Evolutionary conservation across 2,888 invertebrate genomes (phyloP).

Genomic region (Synergus japonicus): DNA sequence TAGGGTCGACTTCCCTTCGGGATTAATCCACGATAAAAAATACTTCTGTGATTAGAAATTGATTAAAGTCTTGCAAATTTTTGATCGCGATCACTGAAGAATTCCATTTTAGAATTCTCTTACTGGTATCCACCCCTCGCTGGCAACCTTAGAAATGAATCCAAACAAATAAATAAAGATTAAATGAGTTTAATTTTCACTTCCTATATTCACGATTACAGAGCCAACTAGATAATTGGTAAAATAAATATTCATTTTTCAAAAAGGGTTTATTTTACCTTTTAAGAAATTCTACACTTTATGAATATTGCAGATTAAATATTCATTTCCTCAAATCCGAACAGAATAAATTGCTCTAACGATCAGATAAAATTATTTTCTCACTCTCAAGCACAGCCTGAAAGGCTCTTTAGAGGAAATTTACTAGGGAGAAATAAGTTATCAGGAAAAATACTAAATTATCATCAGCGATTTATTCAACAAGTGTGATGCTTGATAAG

Average conservation of each 20-base stretch:
- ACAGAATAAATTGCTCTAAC: conserved; percentile 4
- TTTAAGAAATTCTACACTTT: background rate
- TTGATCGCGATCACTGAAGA: background rate
- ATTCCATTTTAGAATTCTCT: background rate
- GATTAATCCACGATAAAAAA: conserved; percentile 22
- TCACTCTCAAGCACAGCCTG: background rate
- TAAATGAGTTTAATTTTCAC: background rate
- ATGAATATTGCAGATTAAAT: background rate
- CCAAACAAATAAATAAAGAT: background rate
- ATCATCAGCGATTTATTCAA: conserved; percentile 14
- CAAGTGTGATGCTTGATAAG: conserved; percentile 5
- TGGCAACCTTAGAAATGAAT: too few relatives aligned
- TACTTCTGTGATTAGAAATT: conserved; percentile 34
- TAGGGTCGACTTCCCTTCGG: conserved; percentile 23
- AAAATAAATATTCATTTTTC: background rate
- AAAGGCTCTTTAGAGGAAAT: background rate
- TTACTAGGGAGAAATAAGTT: conserved; percentile 11
- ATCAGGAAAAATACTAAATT: conserved; percentile 19
- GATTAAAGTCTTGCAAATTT: conserved; percentile 25
- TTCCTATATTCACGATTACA: background rate
- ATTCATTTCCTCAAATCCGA: background rate
- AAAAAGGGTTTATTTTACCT: background rate
- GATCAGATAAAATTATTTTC: conserved; percentile 20
- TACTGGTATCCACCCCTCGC: too few relatives aligned
- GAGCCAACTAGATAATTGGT: background rate